Base-by-base conservation (phyloP, 2,113 vertebrate genomes). In the Ameiurus melas region DNA sequence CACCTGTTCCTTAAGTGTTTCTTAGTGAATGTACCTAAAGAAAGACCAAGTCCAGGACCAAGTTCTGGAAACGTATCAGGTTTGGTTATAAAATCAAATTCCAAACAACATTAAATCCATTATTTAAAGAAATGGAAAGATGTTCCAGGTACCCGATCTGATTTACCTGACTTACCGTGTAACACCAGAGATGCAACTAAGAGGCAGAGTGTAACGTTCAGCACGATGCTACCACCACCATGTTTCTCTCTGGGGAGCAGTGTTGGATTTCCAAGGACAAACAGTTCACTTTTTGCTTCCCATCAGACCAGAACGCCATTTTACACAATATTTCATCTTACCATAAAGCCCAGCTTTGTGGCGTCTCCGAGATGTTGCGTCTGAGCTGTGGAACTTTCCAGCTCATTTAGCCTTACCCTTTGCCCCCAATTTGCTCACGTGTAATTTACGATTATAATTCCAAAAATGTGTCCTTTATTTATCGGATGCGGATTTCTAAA, bases 81-180 rank as follows among this genome's bases (percentile, higher is more conserved):
- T 43, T 77, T 77, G 20, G 20, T 47, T 25, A 77, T 43, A 22
- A 22, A 75, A 22, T 1, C 1, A 47, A 36, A 71, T 10, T 43
- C 19, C 36, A 78, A 51, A 33, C 30, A 70, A 30, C n/a, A 70
- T 17, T 17, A 17, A 14, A 68, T 14, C n/a, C 13, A 30, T 68
- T 68, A 68, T 68, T 68, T 68, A 39, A 39, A 68, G 2, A 78
- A 78, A 27, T 53, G 43, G 43, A 27, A 78, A 27, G 47, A 1
- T 0, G 9, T 51, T 51, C 8, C 12, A 1, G 13, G 12, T 3
- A 51, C 2, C 25, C 5, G 5, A n/a, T n/a, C 9, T 25, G 4
- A 47, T 9, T 47, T 27, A 20, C 22, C 22, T 27, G 20, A 47
- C 7, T 47, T 47, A 8, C 47, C 0, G 47, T 12, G 4, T 51